These are phyloP conservation scores for Platyscapa corneri DNA, from an alignment of 1,140 invertebrate species.

Conservation along the genomic window DNA sequence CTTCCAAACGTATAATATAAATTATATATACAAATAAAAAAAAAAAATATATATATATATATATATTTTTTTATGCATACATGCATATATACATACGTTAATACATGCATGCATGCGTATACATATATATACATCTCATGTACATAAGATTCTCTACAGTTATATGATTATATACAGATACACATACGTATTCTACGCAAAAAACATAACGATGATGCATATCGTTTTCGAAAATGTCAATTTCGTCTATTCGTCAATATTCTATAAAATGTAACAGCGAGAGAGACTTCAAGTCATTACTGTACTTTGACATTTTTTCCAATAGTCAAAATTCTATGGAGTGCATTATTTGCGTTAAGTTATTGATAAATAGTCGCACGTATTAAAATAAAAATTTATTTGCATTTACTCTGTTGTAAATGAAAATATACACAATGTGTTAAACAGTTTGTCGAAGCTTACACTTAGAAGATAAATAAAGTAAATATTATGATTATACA, in stretches of 20 bases:
- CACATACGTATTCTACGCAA: background rate
- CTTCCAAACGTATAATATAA: conserved; percentile 70
- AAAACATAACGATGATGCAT: conserved; percentile 15
- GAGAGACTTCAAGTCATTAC: conserved; percentile 43
- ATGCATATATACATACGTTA: conserved; percentile 62
- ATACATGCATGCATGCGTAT: conserved; percentile 61
- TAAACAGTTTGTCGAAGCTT: background rate
- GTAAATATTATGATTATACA: conserved; percentile 4
- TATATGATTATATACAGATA: conserved; percentile 48
- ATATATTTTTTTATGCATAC: too few relatives aligned
- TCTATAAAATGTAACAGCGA: background rate
- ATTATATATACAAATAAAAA: conserved; percentile 60
- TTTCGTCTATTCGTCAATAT: conserved; percentile 51
- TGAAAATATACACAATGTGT: background rate
- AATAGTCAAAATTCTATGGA: conserved; percentile 2
- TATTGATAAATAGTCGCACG: background rate
- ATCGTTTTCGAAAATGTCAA: conserved; percentile 54
- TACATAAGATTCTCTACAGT: conserved; percentile 43
- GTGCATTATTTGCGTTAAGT: background rate
- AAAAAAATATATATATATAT: conserved; percentile 63
- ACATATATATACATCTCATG: conserved; percentile 41
- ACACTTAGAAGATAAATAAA: background rate
- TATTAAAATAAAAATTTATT: background rate
- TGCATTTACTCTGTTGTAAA: background rate
- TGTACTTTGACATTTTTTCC: conserved; percentile 27